Conservation (phyloP, 2,113 vertebrate genomes). For the Copsychus sechellarum region DNA sequence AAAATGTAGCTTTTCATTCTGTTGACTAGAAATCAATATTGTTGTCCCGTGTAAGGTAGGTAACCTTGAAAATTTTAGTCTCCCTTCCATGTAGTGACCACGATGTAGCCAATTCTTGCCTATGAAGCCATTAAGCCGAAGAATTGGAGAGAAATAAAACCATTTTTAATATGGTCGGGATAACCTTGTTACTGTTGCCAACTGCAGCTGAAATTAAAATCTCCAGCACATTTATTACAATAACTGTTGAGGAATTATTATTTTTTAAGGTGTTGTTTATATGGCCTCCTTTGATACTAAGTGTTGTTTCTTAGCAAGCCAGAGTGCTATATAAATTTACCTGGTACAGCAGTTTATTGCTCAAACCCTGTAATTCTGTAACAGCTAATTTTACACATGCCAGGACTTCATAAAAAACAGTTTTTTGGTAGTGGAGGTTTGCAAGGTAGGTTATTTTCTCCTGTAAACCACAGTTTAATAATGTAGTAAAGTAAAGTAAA, state of each 20-base stretch:
- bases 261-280: not conserved
- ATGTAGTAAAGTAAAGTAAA: too few species aligned
- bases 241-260: not conserved
- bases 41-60: not conserved
- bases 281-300: not conserved
- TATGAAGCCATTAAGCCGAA: not conserved
- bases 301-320: not conserved
- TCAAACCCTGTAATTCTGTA: not conserved
- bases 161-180: not conserved
- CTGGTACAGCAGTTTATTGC: not conserved
- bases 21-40: not conserved
- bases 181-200: not conserved
- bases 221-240: not conserved
- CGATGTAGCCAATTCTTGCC: not conserved
- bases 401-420: not conserved
- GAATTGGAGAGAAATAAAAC: not conserved
- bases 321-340: not conserved
- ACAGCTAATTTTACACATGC: not conserved
- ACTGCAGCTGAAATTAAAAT: not conserved
- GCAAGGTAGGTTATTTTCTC: not conserved
- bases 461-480: not conserved
- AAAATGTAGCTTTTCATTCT: not conserved
- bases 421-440: not conserved
- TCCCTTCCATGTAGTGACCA: not conserved
- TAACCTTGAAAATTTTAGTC: not conserved